Evolutionary conservation across 1,140 invertebrate species (phyloP).

Genomic region (Bombus sylvicola): DNA sequence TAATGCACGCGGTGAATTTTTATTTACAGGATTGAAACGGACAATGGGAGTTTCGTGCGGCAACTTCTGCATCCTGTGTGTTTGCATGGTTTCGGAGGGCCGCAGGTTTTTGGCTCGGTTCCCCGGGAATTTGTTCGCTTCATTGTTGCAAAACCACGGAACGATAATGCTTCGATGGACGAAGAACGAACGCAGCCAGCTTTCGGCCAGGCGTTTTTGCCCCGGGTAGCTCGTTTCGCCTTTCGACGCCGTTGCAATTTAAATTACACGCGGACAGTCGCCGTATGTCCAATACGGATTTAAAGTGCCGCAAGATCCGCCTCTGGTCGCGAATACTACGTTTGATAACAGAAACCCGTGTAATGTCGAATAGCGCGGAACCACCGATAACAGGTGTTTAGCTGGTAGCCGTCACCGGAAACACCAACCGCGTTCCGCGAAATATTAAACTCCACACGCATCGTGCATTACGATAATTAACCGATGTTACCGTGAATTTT

Average conservation of each 20-base stretch:
- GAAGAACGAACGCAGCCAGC: not conserved
- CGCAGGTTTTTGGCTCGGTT: not conserved
- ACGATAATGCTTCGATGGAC: not conserved
- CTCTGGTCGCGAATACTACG: constrained; percentile 48
- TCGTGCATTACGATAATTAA: constrained; percentile 26
- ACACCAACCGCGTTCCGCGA: constrained; percentile 38
- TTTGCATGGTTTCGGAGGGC: not conserved
- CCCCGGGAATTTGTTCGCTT: constrained; percentile 2
- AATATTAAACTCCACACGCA: constrained; percentile 57
- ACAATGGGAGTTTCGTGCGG: not conserved
- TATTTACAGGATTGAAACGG: constrained; percentile 4
- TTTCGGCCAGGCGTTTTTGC: not conserved
- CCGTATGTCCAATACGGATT: constrained; percentile 39
- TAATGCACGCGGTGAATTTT: constrained; percentile 26
- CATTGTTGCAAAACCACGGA: not conserved
- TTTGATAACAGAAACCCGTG: constrained; percentile 59
- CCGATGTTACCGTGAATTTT: constrained; percentile 16
- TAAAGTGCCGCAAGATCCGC: constrained; percentile 53
- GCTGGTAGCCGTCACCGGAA: constrained; percentile 50
- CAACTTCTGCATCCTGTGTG: not conserved
- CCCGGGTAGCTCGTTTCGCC: not conserved
- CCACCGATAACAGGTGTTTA: constrained; percentile 63
- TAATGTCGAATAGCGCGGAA: constrained; percentile 57
- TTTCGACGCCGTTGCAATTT: constrained; percentile 5
- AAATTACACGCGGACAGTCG: constrained; percentile 16